These are phyloP conservation scores for Spodoptera littoralis DNA, from an alignment of 2,888 invertebrate genomes.

Conservation along the genomic window DNA sequence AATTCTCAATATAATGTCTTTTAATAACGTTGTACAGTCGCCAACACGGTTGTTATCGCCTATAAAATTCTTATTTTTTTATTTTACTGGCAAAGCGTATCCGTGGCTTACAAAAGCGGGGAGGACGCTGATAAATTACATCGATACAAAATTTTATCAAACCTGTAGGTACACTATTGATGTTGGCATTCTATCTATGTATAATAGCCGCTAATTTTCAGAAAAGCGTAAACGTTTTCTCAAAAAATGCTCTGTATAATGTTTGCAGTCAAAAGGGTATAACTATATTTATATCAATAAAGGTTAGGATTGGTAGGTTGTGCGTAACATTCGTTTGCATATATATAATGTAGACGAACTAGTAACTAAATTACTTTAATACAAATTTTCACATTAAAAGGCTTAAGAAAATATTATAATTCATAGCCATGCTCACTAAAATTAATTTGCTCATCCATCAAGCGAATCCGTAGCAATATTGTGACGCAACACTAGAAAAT, in stretches of 20 bases:
- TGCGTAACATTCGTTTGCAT: constrained; percentile 71
- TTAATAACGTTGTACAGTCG: constrained; percentile 63
- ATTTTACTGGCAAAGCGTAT: constrained; percentile 35
- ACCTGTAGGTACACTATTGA: constrained; percentile 35
- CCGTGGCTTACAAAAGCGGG: constrained; percentile 40
- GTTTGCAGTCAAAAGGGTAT: constrained; percentile 59
- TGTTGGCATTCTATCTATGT: constrained; percentile 34
- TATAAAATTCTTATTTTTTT: constrained; percentile 49
- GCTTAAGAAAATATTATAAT: constrained; percentile 44
- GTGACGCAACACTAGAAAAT: constrained; percentile 14
- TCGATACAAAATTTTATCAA: constrained; percentile 34
- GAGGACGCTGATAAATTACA: constrained; percentile 43
- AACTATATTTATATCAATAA: constrained; percentile 42
- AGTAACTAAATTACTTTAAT: constrained; percentile 32
- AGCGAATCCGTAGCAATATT: constrained; percentile 13
- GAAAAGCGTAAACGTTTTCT: constrained; percentile 62
- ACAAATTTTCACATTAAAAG: constrained; percentile 27
- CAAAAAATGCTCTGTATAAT: constrained; percentile 65
- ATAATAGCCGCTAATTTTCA: constrained; percentile 52
- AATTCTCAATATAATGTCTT: constrained; percentile 64
- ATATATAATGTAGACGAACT: constrained; percentile 45
- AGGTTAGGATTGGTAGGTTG: constrained; percentile 72
- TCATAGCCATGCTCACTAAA: constrained; percentile 24
- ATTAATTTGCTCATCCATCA: constrained; percentile 18
- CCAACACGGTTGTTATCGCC: constrained; percentile 53